A percentile compares a stretch with the other conserved stretches of the same genome.
Conservation (phyloP, 2,888 invertebrate species). For the Aphidoletes aphidimyza region DNA sequence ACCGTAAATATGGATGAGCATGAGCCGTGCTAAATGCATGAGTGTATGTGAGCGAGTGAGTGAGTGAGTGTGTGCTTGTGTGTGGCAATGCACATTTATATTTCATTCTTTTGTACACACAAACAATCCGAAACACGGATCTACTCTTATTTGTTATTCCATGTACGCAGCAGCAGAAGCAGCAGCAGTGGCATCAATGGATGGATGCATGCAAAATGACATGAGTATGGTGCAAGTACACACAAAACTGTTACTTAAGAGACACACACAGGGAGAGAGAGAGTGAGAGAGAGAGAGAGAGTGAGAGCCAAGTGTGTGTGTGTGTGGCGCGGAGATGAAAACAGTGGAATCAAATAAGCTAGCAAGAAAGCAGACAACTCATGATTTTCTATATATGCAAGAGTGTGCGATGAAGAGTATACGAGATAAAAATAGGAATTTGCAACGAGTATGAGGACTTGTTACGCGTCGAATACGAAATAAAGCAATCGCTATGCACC, state of each 20-base stretch:
- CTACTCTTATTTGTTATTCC: conserved; percentile 26
- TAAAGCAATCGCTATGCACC: conserved; percentile 23
- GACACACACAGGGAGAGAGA: too few species aligned
- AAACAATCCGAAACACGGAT: conserved; percentile 26
- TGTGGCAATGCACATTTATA: conserved; percentile 16
- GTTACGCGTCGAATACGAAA: conserved; percentile 36
- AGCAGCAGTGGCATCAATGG: too few species aligned
- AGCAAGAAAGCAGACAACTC: conserved; percentile 9
- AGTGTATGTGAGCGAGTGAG: neutral
- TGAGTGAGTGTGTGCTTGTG: too few species aligned
- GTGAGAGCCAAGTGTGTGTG: too few species aligned
- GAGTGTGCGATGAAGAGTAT: neutral
- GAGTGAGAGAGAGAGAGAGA: too few species aligned
- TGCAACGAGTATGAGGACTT: conserved; percentile 5
- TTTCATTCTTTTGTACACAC: conserved; percentile 31
- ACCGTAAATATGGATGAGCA: conserved; percentile 12
- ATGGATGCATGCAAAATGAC: conserved; percentile 31
- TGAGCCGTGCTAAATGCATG: neutral
- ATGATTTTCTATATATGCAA: neutral
- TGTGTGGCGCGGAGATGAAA: neutral
- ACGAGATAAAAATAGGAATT: neutral
- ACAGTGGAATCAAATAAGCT: neutral
- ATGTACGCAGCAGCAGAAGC: conserved; percentile 29
- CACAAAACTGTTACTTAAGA: neutral
- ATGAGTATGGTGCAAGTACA: conserved; percentile 4